Conservation (phyloP, 1,140 invertebrate genomes). For the Agrypnia vestita region DNA sequence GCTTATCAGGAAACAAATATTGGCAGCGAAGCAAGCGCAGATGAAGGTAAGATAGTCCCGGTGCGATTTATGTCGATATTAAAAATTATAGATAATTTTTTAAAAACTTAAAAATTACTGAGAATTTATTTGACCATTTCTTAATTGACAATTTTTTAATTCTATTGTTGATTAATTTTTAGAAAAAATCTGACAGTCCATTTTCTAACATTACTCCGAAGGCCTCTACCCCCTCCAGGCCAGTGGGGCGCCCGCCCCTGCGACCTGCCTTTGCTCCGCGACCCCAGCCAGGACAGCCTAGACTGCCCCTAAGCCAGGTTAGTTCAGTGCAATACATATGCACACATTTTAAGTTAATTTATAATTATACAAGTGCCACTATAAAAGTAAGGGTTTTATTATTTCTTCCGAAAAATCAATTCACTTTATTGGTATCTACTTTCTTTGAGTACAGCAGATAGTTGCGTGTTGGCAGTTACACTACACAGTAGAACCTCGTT, state of each 20-base stretch:
- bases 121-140: not conserved
- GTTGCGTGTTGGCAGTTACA: too few relatives aligned
- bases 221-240: not conserved
- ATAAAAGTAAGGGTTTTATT: too few relatives aligned
- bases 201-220: conserved; percentile 1
- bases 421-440: too few relatives aligned
- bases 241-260: conserved; percentile 41
- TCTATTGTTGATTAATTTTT: not conserved
- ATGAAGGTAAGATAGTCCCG: conserved; percentile 44
- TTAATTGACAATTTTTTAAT: not conserved
- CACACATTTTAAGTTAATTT: too few relatives aligned
- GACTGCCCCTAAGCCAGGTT: conserved; percentile 46
- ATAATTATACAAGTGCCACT: too few relatives aligned
- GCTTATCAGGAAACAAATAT: conserved; percentile 70
- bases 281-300: conserved; percentile 30
- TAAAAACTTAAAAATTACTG: not conserved
- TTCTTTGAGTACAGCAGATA: too few relatives aligned
- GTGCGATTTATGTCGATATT: not conserved
- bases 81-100: not conserved
- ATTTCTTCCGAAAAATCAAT: too few relatives aligned
- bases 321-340: not conserved
- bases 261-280: conserved; percentile 33
- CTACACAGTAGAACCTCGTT: too few relatives aligned
- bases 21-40: conserved; percentile 69
- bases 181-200: conserved; percentile 39